Conservation (phyloP, 1,140 invertebrate species). For the Bombyx mori region ASM3026992v2 NC_085120.1:2381501-2382000, state of each 20-base stretch:
- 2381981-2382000: not conserved
- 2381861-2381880: not conserved
- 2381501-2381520: conserved; percentile 8
- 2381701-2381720: conserved; percentile 4
- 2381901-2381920: conserved; percentile 25
- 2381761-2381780: conserved; percentile 32
- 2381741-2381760: conserved; percentile 43
- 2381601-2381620: conserved; percentile 4
- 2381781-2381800: conserved; percentile 24
- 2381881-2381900: conserved; percentile 18
- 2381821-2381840: conserved; percentile 29
- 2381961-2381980: conserved; percentile 1
- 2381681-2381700: not conserved
- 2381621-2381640: conserved; percentile 7
- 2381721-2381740: conserved; percentile 4
- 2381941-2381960: conserved; percentile 3
- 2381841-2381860: conserved; percentile 17
- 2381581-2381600: conserved; percentile 7
- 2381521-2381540: not conserved
- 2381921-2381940: conserved; percentile 2
- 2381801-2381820: conserved; percentile 31
- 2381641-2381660: not conserved
- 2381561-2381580: conserved; percentile 10
- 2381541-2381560: conserved; percentile 1
- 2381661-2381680: no score